phyloP scores from a whole-genome alignment of 1,140 invertebrate species.

The Pseudomyrmex cubaensis region DNA sequence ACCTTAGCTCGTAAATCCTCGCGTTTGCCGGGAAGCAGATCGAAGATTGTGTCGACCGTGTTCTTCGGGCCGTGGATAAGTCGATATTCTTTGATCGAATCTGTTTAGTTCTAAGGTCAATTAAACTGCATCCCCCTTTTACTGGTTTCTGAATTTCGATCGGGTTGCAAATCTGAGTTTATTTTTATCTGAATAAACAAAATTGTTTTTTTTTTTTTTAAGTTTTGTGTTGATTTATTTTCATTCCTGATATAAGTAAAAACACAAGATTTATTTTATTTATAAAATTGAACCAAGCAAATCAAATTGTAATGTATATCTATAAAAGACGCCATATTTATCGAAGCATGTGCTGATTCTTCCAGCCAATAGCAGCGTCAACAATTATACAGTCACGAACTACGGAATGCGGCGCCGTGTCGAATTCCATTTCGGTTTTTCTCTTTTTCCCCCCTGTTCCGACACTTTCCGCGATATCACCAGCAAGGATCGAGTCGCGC shows the following conservation, averaged over 20 bases:
- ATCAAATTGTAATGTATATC: background rate
- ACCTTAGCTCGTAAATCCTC: constrained; percentile 69
- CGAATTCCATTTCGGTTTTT: constrained; percentile 16
- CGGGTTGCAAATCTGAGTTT: background rate
- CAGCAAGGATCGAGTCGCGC: constrained; percentile 22
- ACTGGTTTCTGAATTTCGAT: background rate
- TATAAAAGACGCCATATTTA: background rate
- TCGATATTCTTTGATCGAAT: constrained; percentile 38
- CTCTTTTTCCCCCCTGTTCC: background rate
- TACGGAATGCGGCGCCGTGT: constrained; percentile 24
- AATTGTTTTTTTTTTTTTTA: background rate
- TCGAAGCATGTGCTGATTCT: background rate
- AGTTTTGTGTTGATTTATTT: background rate
- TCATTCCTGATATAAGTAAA: background rate
- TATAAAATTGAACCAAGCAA: background rate
- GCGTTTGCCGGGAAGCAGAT: constrained; percentile 63
- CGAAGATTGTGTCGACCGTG: constrained; percentile 66
- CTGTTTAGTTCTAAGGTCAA: constrained; percentile 6
- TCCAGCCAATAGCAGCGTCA: background rate
- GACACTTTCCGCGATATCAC: constrained; percentile 1
- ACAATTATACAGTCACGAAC: background rate
- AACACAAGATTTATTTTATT: background rate
- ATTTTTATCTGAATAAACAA: background rate
- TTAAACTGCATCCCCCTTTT: background rate
- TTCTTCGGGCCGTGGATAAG: constrained; percentile 36